Evolutionary conservation across 2,888 invertebrate genomes (phyloP).

Genomic region (Trissonchulus sp.): DNA sequence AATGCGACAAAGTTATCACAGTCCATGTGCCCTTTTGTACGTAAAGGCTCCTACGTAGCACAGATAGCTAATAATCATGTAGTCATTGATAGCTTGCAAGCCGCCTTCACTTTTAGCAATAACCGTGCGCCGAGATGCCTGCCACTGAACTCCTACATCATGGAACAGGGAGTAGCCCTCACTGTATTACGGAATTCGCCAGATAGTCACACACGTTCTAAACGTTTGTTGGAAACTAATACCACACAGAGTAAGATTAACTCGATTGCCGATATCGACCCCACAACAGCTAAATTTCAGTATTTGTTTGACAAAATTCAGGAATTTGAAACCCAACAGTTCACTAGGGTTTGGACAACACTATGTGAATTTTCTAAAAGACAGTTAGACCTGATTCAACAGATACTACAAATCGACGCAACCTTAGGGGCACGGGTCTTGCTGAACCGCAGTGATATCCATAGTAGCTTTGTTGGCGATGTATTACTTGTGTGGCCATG

Average conservation of each 20-base stretch:
- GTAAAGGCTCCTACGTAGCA: not conserved
- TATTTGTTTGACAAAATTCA: not conserved
- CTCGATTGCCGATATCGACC: not conserved
- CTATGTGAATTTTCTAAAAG: not conserved
- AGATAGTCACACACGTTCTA: too few relatives aligned
- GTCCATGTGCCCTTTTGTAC: too few relatives aligned
- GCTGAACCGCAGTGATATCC: conserved; percentile 7
- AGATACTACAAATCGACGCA: conserved; percentile 7
- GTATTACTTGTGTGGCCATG: conserved; percentile 9
- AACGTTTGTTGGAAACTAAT: too few relatives aligned
- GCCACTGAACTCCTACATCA: too few relatives aligned
- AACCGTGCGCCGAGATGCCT: too few relatives aligned
- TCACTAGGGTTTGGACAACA: not conserved
- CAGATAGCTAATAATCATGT: not conserved
- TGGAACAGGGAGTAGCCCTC: too few relatives aligned
- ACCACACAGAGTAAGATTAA: too few relatives aligned
- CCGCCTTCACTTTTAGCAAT: not conserved
- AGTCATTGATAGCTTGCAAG: not conserved
- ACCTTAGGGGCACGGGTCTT: conserved; percentile 3
- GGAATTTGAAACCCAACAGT: not conserved
- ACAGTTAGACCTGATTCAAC: too few relatives aligned
- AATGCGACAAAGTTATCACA: too few relatives aligned
- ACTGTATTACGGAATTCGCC: too few relatives aligned
- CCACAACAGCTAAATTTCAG: not conserved
- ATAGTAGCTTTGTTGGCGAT: conserved; percentile 7